Conservation (phyloP, 2,113 vertebrate species). For the Mesoclemmys tuberculata region DNA sequence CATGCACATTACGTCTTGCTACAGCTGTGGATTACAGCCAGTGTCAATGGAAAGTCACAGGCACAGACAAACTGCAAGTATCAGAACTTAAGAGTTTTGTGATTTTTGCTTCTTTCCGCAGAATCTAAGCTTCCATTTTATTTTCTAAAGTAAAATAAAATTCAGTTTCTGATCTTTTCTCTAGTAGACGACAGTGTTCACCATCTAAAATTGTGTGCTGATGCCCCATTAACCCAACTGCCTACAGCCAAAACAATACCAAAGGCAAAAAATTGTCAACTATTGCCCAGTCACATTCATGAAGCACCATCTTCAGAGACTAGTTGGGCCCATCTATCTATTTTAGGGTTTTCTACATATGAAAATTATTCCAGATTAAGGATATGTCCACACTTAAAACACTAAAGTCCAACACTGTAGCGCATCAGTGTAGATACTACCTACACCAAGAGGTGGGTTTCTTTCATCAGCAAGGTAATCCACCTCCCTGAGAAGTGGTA, state of each 20-base stretch:
- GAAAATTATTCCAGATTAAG: background rate
- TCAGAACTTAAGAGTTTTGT: background rate
- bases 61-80: background rate
- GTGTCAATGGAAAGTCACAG: slow-evolving; percentile 48
- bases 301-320: background rate
- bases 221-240: background rate
- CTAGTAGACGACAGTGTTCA: slow-evolving; percentile 5
- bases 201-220: slow-evolving; percentile 19
- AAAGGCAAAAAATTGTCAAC: background rate
- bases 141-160: background rate
- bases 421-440: background rate
- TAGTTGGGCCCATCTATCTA: background rate
- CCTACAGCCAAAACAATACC: slow-evolving; percentile 54
- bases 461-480: background rate
- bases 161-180: background rate
- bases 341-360: background rate
- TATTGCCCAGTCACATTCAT: background rate
- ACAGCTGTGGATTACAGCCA: slow-evolving; percentile 10
- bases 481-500: background rate
- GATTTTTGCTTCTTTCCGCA: background rate
- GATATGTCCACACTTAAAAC: background rate
- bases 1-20: slow-evolving; percentile 32
- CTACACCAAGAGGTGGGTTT: background rate
- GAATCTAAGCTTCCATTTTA: background rate
- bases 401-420: background rate